phyloP scores from a whole-genome alignment of 2,113 vertebrate species.

The Brevimyrus niger region DNA sequence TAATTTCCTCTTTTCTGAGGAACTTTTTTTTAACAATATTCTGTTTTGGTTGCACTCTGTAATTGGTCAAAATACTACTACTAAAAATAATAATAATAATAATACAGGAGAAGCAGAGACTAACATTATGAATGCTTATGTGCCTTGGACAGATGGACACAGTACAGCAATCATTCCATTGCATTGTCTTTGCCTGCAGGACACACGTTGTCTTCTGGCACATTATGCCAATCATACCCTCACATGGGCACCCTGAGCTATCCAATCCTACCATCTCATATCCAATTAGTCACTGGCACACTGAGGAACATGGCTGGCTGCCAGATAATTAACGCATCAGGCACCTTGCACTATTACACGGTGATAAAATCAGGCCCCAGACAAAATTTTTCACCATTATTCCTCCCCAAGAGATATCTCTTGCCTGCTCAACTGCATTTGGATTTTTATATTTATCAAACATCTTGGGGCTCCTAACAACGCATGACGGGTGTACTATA shows the following conservation, averaged over 20 bases:
- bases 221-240: neutral
- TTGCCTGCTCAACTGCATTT: slow-evolving; percentile 27
- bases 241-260: neutral
- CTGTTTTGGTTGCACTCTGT: neutral
- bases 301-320: neutral
- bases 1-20: neutral
- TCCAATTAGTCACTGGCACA: neutral
- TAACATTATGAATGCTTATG: neutral
- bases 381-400: neutral
- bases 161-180: neutral
- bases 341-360: neutral
- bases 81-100: no score
- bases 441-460: slow-evolving; percentile 44
- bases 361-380: neutral
- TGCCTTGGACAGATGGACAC: neutral
- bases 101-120: neutral
- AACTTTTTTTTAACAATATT: neutral
- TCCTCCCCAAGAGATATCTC: slow-evolving; percentile 43
- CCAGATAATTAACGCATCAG: neutral
- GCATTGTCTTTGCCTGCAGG: neutral
- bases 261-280: neutral
- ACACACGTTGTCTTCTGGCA: neutral
- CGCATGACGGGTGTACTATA: slow-evolving; percentile 38
- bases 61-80: neutral
- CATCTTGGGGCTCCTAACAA: slow-evolving; percentile 42